Evolutionary conservation across 2,888 invertebrate genomes (phyloP).

Genomic region (Chironomus tentans): DNA sequence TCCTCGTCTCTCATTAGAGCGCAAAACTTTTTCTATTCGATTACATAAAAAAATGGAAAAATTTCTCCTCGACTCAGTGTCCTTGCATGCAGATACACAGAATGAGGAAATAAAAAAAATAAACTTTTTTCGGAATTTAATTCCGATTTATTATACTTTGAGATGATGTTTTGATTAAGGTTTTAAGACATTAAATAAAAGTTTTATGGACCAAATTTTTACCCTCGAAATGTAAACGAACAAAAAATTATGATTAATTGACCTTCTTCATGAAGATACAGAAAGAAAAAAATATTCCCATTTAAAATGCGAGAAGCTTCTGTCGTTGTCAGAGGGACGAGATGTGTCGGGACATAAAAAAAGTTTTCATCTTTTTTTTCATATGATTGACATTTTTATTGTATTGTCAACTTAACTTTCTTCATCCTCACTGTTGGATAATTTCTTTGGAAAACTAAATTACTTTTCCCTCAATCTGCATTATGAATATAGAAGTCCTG

Average conservation of each 20-base stretch:
- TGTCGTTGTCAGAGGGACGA: neutral
- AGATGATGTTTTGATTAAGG: neutral
- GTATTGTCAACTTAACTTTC: neutral
- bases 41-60: neutral
- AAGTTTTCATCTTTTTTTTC: neutral
- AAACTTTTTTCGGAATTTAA: neutral
- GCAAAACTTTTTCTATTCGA: conserved; percentile 5
- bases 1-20: conserved; percentile 1
- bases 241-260: conserved; percentile 17
- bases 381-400: conserved; percentile 20
- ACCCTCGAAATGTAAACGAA: too few relatives aligned
- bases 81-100: too few relatives aligned
- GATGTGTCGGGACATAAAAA: too few relatives aligned
- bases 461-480: too few relatives aligned
- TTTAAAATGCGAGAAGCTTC: neutral
- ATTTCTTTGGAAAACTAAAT: too few relatives aligned
- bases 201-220: too few relatives aligned
- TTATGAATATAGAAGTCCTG: too few relatives aligned
- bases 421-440: too few relatives aligned
- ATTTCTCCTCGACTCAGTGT: neutral
- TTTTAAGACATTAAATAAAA: neutral
- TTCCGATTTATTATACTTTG: neutral
- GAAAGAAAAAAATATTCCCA: neutral
- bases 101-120: too few relatives aligned
- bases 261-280: neutral